These are phyloP conservation scores for Geotrypetes seraphini DNA, from an alignment of 2,797 vertebrate genomes.

Conservation along the genomic window DNA sequence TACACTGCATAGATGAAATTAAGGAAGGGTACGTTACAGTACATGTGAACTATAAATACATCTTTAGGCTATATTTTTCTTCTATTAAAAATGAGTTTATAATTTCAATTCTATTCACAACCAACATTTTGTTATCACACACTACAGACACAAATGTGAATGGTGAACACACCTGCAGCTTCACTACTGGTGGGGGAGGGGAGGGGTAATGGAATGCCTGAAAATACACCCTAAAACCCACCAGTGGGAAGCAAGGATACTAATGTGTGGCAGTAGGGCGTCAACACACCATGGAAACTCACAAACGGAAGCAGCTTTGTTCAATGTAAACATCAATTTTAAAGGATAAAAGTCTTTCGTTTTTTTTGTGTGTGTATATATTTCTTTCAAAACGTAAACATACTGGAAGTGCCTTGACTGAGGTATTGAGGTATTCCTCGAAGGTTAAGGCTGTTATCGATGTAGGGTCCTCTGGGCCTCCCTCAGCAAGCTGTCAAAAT, in stretches of 20 bases:
- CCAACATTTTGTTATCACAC: slow-evolving; percentile 63
- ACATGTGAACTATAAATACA: slow-evolving; percentile 71
- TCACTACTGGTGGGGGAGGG: slow-evolving; percentile 57
- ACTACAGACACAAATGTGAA: slow-evolving; percentile 59
- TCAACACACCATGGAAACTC: slow-evolving; percentile 68
- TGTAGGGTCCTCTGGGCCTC: slow-evolving; percentile 96
- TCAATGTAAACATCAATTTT: slow-evolving; percentile 72
- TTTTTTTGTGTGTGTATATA: slow-evolving; percentile 59
- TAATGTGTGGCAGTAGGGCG: slow-evolving; percentile 61
- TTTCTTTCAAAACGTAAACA: slow-evolving; percentile 98
- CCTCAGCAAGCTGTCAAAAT: slow-evolving; percentile 96
- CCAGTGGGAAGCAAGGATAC: slow-evolving; percentile 47
- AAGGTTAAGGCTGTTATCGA: slow-evolving; percentile 79
- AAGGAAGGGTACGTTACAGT: slow-evolving; percentile 86
- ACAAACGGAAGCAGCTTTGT: slow-evolving; percentile 77
- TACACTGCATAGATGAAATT: slow-evolving; percentile 98
- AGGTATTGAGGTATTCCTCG: slow-evolving; percentile 82
- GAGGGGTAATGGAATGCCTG: slow-evolving; percentile 21
- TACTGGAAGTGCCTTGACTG: slow-evolving; percentile 89
- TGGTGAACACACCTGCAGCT: slow-evolving; percentile 64
- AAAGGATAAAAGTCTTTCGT: slow-evolving; percentile 58
- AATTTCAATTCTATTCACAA: slow-evolving; percentile 72
- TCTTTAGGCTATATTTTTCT: slow-evolving; percentile 63
- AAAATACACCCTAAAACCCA: slow-evolving; percentile 46
- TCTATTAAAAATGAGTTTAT: slow-evolving; percentile 70